phyloP scores from a whole-genome alignment of 2,797 vertebrate species.

The Sebastes iracundus region DNA sequence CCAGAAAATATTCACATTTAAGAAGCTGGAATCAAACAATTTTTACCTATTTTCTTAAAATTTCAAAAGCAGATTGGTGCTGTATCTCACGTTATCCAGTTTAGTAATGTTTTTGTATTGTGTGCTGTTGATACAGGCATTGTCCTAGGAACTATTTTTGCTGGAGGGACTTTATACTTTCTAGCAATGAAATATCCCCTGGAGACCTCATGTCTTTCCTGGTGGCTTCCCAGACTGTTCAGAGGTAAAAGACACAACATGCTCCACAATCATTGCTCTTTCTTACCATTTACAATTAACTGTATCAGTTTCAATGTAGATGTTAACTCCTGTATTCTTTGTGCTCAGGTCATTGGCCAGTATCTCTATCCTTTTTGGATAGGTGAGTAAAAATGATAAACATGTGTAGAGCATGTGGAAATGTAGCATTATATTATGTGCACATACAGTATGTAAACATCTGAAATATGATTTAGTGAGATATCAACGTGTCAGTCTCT shows the following conservation, averaged over 20 bases:
- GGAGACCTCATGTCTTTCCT: slow-evolving; percentile 98
- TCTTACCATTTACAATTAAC: neutral
- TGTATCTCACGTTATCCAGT: neutral
- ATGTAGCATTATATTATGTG: neutral
- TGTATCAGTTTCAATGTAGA: neutral
- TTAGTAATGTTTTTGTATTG: neutral
- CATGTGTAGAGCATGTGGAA: no score
- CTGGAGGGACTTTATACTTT: slow-evolving; percentile 93
- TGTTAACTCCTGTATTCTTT: neutral
- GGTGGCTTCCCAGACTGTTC: slow-evolving; percentile 95
- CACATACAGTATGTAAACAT: neutral
- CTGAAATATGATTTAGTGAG: neutral
- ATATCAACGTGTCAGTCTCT: neutral
- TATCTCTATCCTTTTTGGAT: slow-evolving; percentile 93
- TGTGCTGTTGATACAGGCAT: slow-evolving; percentile 82
- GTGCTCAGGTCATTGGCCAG: slow-evolving; percentile 90
- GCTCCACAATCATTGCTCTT: neutral
- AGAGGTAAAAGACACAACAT: slow-evolving; percentile 84
- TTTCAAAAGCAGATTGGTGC: neutral
- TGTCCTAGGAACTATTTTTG: slow-evolving; percentile 93
- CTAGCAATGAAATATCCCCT: slow-evolving; percentile 88
- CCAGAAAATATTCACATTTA: no score
- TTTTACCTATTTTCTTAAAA: no score
- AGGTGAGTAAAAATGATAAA: slow-evolving; percentile 78
- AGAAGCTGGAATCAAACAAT: no score